phyloP scores from a whole-genome alignment of 2,113 vertebrate species.

The Tetrax tetrax region DNA sequence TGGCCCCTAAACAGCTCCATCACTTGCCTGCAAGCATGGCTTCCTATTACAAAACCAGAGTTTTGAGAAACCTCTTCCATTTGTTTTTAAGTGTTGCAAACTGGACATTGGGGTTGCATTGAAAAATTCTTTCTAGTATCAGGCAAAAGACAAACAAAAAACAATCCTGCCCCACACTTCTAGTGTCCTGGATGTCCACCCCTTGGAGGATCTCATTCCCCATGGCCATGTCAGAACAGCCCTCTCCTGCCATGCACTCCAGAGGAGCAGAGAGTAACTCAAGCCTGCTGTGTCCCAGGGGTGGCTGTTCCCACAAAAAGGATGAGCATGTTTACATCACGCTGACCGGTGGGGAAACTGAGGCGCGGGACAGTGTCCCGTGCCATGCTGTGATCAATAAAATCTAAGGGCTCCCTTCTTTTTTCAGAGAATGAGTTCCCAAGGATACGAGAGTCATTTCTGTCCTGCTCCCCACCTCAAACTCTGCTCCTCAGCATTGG shows the following conservation, averaged over 20 bases:
- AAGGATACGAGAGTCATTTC: not conserved
- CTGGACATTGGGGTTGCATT: not conserved
- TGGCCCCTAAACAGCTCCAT: fast-evolving
- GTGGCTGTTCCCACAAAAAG: not conserved
- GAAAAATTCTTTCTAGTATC: not conserved
- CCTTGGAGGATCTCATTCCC: not conserved
- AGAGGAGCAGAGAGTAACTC: not conserved
- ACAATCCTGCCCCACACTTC: not conserved
- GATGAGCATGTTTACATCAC: not conserved
- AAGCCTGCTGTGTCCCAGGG: fast-evolving
- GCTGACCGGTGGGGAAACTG: not conserved
- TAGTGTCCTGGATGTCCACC: not conserved
- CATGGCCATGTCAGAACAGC: not conserved
- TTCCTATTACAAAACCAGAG: not conserved
- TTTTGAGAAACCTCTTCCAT: not conserved
- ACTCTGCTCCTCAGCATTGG: not conserved
- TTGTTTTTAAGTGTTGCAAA: not conserved
- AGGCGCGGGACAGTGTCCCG: not conserved
- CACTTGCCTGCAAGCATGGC: not conserved
- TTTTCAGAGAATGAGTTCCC: not conserved
- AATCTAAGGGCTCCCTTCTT: not conserved
- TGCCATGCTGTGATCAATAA: not conserved
- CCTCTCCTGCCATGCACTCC: not conserved
- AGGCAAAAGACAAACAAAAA: not conserved
- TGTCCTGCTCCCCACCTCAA: fast-evolving